Conservation (phyloP, 1,140 invertebrate species). For the Neodiprion fabricii region DNA sequence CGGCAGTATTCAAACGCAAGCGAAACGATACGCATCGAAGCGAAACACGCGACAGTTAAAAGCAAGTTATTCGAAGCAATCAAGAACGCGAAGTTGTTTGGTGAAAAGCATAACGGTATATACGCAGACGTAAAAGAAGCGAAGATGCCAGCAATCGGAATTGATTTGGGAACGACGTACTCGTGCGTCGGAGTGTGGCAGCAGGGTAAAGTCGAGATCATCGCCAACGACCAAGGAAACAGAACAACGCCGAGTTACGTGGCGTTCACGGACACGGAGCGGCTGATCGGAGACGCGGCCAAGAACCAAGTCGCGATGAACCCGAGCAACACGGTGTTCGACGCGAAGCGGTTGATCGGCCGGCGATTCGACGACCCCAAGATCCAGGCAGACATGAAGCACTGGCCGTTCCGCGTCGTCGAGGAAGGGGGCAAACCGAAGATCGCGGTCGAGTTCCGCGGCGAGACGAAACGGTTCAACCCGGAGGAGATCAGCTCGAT, state of each 20-base stretch:
- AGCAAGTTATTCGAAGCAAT: background rate
- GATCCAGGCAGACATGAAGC: conserved; percentile 78
- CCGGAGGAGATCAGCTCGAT: conserved; percentile 84
- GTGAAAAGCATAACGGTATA: background rate
- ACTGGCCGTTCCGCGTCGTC: conserved; percentile 74
- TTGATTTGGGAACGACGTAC: conserved; percentile 79
- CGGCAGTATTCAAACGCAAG: conserved; percentile 11
- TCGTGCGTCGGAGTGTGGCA: conserved; percentile 84
- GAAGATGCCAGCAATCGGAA: conserved; percentile 70
- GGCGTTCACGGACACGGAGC: conserved; percentile 83
- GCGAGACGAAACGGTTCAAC: conserved; percentile 75
- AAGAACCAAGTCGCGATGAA: conserved; percentile 69
- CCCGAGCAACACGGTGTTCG: conserved; percentile 78
- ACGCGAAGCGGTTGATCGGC: conserved; percentile 74
- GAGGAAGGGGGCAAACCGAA: conserved; percentile 68
- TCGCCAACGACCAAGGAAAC: conserved; percentile 94
- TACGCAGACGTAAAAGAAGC: background rate
- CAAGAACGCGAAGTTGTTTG: background rate
- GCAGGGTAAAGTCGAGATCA: conserved; percentile 90
- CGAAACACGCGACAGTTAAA: background rate
- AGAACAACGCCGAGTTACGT: conserved; percentile 91
- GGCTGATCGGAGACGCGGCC: conserved; percentile 76
- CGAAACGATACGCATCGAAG: background rate
- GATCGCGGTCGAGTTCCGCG: conserved; percentile 75
- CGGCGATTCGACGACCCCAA: conserved; percentile 72